Conservation (phyloP, 2,888 invertebrate genomes). For the Pasiphila rectangulata region DNA sequence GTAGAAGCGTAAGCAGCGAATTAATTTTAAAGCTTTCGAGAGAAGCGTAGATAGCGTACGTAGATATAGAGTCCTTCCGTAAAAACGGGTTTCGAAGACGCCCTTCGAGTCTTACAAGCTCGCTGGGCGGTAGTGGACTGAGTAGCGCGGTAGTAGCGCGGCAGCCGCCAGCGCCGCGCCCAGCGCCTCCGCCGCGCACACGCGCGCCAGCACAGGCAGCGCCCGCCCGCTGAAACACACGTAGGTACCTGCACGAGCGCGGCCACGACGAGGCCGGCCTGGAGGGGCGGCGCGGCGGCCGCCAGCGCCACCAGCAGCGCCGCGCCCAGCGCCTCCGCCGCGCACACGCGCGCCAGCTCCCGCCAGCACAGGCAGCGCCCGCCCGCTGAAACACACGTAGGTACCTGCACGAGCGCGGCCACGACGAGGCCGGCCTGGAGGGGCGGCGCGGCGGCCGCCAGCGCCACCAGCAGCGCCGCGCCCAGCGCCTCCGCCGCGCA, state of each 20-base stretch:
- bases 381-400: not conserved
- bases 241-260: conserved; percentile 81
- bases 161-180: not conserved
- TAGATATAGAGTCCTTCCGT: too few species aligned
- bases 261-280: conserved; percentile 82
- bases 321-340: not conserved
- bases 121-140: too few species aligned
- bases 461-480: conserved; percentile 84
- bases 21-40: too few species aligned
- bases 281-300: not conserved
- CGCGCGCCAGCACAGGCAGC: not conserved
- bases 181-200: not conserved
- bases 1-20: too few species aligned
- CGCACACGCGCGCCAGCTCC: not conserved
- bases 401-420: conserved; percentile 83
- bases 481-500: conserved; percentile 83
- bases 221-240: not conserved
- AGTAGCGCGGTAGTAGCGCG: too few species aligned
- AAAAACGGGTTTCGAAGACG: too few species aligned
- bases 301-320: conserved; percentile 65
- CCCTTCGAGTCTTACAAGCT: too few species aligned
- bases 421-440: conserved; percentile 84
- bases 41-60: too few species aligned
- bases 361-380: not conserved
- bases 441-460: conserved; percentile 64